Conservation (phyloP, 2,113 vertebrate genomes). For the Orientallactaga bullata region DNA sequence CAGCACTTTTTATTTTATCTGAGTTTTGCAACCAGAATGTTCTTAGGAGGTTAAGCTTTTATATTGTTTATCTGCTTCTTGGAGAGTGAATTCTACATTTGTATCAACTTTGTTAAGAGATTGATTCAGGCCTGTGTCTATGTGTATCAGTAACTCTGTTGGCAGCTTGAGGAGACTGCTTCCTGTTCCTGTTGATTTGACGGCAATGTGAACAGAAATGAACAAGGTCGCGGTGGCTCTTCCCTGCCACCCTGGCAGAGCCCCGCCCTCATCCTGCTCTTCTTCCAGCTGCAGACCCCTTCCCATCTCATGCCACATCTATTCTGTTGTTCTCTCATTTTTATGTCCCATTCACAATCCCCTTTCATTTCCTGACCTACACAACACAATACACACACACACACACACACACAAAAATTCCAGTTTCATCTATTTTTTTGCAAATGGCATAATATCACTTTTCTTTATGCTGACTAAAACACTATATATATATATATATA, state of each 20-base stretch:
- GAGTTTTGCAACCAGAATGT: neutral
- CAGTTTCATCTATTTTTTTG: neutral
- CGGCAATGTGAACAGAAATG: no score
- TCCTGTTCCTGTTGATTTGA: neutral
- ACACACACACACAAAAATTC: neutral
- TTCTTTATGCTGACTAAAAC: neutral
- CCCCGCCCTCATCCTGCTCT: neutral
- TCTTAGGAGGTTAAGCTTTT: neutral
- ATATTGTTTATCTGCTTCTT: neutral
- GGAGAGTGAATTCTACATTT: conserved; percentile 10
- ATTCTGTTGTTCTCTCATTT: no score
- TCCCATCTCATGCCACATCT: no score
- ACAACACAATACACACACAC: neutral
- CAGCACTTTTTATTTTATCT: neutral
- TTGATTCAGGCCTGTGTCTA: neutral
- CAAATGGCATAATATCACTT: neutral
- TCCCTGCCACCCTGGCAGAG: neutral
- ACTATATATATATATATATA: neutral
- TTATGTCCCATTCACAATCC: neutral
- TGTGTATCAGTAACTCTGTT: neutral
- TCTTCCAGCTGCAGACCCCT: no score
- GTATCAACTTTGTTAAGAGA: conserved; percentile 2
- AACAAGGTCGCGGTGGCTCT: no score
- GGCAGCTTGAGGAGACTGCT: neutral
- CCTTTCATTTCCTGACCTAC: neutral